Conservation (phyloP, 1,140 invertebrate genomes). For the Bombus confusus region DNA sequence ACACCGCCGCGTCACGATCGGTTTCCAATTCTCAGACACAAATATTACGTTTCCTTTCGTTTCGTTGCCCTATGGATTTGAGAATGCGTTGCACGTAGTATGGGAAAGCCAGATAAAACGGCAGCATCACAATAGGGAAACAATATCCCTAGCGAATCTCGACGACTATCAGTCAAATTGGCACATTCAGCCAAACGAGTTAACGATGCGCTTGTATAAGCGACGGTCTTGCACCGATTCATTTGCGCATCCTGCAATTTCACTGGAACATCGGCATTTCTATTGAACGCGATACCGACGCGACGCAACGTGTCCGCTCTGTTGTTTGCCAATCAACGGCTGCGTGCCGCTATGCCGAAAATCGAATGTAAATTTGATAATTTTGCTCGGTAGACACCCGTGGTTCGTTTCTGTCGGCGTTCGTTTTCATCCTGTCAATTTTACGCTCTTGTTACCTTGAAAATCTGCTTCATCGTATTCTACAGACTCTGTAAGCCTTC, state of each 20-base stretch:
- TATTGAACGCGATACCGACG: conserved; percentile 47
- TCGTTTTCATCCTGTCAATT: not conserved
- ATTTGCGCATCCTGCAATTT: conserved; percentile 57
- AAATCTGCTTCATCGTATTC: no score
- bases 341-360: conserved; percentile 37
- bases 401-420: not conserved
- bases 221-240: conserved; percentile 31
- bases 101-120: not conserved
- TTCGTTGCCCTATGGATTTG: not conserved
- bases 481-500: no score
- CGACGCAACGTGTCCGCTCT: conserved; percentile 11
- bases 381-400: conserved; percentile 28
- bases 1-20: not conserved
- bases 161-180: conserved; percentile 14
- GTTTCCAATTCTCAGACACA: not conserved
- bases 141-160: not conserved
- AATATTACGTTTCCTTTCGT: not conserved
- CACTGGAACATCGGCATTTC: conserved; percentile 37
- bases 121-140: not conserved
- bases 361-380: conserved; percentile 69
- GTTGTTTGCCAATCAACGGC: conserved; percentile 65
- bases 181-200: conserved; percentile 48
- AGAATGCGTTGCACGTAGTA: not conserved
- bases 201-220: conserved; percentile 52
- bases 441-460: no score